These are phyloP conservation scores for Yponomeuta sedellus DNA, from an alignment of 2,888 invertebrate species.

Conservation along the genomic window DNA sequence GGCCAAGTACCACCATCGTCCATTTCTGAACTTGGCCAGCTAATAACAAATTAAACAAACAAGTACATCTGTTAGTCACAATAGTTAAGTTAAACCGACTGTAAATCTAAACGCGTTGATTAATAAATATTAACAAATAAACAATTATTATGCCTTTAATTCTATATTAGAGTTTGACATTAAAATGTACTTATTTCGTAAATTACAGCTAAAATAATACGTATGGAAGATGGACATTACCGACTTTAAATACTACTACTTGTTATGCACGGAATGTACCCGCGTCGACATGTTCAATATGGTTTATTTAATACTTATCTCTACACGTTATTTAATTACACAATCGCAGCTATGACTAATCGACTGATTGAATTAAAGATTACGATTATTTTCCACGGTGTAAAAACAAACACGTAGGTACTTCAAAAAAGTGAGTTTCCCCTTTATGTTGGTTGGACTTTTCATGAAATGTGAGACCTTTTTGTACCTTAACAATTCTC, in stretches of 20 bases:
- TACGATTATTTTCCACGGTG: background rate
- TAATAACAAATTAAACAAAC: conserved; percentile 53
- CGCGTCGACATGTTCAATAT: conserved; percentile 9
- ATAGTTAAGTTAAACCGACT: conserved; percentile 45
- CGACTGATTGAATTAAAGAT: conserved; percentile 7
- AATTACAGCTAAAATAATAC: conserved; percentile 1
- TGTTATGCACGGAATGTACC: conserved; percentile 18
- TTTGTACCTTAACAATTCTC: background rate
- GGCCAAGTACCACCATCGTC: conserved; percentile 33
- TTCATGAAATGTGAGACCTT: background rate
- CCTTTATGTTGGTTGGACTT: background rate
- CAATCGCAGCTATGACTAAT: conserved; percentile 10
- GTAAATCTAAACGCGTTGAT: conserved; percentile 50
- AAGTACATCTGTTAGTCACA: conserved; percentile 61
- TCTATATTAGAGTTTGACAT: conserved; percentile 6
- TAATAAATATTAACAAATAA: conserved; percentile 73
- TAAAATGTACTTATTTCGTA: background rate
- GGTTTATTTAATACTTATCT: background rate
- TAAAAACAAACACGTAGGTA: background rate
- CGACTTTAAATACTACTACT: conserved; percentile 9
- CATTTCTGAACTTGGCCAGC: conserved; percentile 26
- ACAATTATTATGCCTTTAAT: conserved; percentile 48
- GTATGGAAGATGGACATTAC: background rate
- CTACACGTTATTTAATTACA: conserved; percentile 13
- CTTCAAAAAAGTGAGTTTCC: background rate